phyloP scores from a whole-genome alignment of 2,113 vertebrate genomes.

The Corythornis madagascariensis region DNA sequence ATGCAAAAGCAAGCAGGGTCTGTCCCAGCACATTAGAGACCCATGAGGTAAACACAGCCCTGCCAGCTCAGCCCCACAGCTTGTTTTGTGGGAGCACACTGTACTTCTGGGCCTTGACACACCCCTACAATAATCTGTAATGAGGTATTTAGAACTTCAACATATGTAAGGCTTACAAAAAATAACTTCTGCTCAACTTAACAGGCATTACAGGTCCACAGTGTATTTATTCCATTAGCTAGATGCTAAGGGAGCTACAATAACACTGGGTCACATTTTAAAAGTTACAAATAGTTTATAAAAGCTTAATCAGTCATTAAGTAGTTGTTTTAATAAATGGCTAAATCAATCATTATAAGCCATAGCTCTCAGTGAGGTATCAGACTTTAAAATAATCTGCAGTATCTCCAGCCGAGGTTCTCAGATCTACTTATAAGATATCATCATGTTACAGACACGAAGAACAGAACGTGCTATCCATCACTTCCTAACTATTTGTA shows the following conservation, averaged over 20 bases:
- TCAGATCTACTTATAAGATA: background rate
- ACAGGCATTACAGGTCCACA: background rate
- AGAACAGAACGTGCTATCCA: background rate
- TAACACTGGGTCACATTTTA: background rate
- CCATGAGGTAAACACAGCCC: background rate
- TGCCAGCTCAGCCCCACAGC: background rate
- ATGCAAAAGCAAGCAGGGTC: background rate
- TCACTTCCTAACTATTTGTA: background rate
- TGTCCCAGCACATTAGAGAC: background rate
- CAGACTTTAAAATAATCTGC: background rate
- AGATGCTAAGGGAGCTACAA: background rate
- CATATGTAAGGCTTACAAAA: background rate
- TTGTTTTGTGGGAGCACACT: background rate
- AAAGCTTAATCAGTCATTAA: conserved; percentile 37
- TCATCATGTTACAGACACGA: background rate
- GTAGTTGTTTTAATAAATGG: conserved; percentile 16
- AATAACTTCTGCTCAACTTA: background rate
- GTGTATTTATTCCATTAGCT: conserved; percentile 15
- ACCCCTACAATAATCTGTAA: background rate
- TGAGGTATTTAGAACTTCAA: background rate
- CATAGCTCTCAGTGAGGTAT: background rate
- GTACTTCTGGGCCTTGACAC: background rate
- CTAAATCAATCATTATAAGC: background rate
- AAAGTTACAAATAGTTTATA: conserved; percentile 32
- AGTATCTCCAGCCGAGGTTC: background rate